phyloP scores from a whole-genome alignment of 2,113 vertebrate species.

The Hipposideros armiger region DNA sequence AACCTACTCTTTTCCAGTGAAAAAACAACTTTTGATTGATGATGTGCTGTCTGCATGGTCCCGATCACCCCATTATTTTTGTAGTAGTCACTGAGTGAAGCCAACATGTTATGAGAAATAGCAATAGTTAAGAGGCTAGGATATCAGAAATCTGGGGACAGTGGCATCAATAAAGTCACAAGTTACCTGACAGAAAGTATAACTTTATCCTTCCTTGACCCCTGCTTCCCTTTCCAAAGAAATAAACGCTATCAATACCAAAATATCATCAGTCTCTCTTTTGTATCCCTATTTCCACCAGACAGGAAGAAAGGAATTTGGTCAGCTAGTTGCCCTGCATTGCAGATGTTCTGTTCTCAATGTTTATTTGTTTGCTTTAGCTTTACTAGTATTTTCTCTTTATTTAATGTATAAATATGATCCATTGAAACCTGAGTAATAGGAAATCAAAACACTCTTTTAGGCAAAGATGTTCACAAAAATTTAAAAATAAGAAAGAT shows the following conservation, averaged over 20 bases:
- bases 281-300: not conserved
- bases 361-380: conserved; percentile 39
- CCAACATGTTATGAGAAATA: not conserved
- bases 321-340: conserved; percentile 27
- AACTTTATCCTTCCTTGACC: conserved; percentile 16
- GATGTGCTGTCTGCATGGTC: not conserved
- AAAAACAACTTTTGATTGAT: conserved; percentile 7
- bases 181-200: not conserved
- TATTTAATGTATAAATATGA: not conserved
- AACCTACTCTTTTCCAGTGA: not conserved
- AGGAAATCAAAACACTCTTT: not conserved
- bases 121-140: not conserved
- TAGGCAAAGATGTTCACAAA: not conserved
- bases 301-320: not conserved
- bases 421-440: not conserved
- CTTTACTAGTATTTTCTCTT: not conserved
- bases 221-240: conserved; percentile 1
- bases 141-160: not conserved
- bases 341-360: not conserved
- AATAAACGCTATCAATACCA: conserved; percentile 7
- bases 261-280: conserved; percentile 1
- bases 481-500: not conserved
- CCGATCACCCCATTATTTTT: not conserved
- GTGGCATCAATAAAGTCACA: not conserved
- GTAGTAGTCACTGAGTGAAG: not conserved